These are phyloP conservation scores for Callipepla californica DNA, from an alignment of 2,113 vertebrate genomes.

Conservation along the genomic window DNA sequence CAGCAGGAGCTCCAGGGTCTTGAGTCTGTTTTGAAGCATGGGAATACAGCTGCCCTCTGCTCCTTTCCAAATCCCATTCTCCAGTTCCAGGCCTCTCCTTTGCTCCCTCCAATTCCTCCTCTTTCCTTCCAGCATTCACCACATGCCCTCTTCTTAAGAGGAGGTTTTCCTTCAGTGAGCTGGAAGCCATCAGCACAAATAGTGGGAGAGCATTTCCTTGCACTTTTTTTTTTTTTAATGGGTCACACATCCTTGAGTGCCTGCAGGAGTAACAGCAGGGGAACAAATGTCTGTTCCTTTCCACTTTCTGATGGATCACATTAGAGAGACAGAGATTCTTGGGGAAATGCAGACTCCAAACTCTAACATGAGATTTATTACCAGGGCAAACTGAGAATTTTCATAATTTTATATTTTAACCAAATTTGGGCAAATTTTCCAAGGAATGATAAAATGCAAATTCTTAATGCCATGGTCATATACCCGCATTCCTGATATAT, in stretches of 20 bases:
- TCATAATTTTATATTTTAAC: not conserved
- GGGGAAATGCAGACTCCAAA: fast-evolving
- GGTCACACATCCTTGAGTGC: not conserved
- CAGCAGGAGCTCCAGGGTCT: not conserved
- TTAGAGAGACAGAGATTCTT: not conserved
- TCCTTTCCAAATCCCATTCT: not conserved
- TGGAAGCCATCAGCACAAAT: not conserved
- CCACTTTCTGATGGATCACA: not conserved
- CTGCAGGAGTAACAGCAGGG: not conserved
- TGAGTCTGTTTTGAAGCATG: not conserved
- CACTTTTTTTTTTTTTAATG: not conserved
- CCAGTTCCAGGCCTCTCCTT: not conserved
- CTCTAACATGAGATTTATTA: not conserved
- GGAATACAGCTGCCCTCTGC: fast-evolving
- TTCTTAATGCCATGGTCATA: not conserved
- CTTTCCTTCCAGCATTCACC: not conserved
- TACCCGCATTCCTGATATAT: not conserved
- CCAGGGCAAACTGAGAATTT: not conserved
- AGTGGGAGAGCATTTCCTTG: not conserved
- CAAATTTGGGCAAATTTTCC: not conserved
- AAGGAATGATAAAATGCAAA: not conserved
- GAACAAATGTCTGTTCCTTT: not conserved
- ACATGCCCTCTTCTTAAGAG: not conserved
- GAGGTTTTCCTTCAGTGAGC: not conserved
- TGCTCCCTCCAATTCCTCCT: not conserved